These are phyloP conservation scores for Exocentrus adspersus DNA, from an alignment of 2,888 invertebrate species.

Conservation along the genomic window DNA sequence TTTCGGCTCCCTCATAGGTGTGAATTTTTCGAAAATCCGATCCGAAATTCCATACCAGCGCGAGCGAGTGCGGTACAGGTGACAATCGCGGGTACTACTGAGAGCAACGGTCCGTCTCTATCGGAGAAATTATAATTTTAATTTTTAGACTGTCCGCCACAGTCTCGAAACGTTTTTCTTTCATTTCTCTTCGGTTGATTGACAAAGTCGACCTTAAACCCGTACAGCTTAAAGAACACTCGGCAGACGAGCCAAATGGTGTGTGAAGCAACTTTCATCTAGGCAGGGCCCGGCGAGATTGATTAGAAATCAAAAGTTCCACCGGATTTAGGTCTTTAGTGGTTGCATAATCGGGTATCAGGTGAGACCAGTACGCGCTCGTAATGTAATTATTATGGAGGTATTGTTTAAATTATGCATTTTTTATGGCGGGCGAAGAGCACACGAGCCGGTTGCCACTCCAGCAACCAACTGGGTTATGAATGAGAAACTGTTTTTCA, in stretches of 20 bases:
- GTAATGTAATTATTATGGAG: constrained; percentile 3
- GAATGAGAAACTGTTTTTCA: constrained; percentile 2
- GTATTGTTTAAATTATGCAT: constrained; percentile 11
- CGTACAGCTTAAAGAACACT: constrained; percentile 33
- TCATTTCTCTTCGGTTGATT: constrained; percentile 52
- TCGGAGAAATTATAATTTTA: constrained; percentile 59
- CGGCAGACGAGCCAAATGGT: constrained; percentile 33
- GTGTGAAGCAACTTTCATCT: constrained; percentile 51
- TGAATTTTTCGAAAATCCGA: constrained; percentile 2
- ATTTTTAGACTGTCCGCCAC: constrained; percentile 59
- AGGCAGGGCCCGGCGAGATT: constrained; percentile 38
- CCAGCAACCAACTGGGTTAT: constrained; percentile 18
- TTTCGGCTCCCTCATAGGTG: constrained; percentile 1
- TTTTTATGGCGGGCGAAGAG: constrained; percentile 2
- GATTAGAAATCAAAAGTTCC: constrained; percentile 54
- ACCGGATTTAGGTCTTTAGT: constrained; percentile 22
- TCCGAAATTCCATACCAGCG: neutral
- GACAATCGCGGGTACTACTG: constrained; percentile 47
- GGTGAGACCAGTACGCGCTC: constrained; percentile 14
- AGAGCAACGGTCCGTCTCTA: constrained; percentile 53
- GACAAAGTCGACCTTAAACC: constrained; percentile 39
- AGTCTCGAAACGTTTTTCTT: constrained; percentile 49
- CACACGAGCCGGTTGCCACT: constrained; percentile 12
- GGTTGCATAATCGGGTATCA: constrained; percentile 35
- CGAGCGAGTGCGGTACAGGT: constrained; percentile 14